Evolutionary conservation across 2,797 vertebrate genomes (phyloP).

Genomic region (Clarias laeviceps): DNA sequence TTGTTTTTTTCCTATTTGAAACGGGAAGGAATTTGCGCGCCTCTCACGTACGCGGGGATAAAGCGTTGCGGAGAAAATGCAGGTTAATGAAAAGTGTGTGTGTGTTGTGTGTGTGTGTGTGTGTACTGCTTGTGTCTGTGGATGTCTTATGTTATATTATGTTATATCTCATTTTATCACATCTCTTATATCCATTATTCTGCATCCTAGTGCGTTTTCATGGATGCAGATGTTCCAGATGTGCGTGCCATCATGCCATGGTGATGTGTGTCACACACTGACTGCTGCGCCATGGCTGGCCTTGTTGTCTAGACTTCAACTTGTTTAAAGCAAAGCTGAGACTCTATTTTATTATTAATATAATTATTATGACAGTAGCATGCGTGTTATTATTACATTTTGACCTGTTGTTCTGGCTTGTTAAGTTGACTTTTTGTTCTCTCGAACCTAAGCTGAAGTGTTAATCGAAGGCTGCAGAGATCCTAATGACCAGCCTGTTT

Average conservation of each 20-base stretch:
- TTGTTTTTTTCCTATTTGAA: too few species aligned
- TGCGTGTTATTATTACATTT: neutral
- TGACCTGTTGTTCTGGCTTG: conserved; percentile 2
- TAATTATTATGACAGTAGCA: neutral
- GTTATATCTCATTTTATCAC: too few species aligned
- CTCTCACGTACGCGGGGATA: neutral
- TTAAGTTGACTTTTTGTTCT: too few species aligned
- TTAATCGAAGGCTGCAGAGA: neutral
- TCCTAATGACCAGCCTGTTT: neutral
- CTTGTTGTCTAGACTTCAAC: conserved; percentile 16
- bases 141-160: too few species aligned
- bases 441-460: neutral
- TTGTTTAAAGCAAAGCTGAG: neutral
- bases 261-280: conserved; percentile 1
- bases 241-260: neutral
- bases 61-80: conserved; percentile 5
- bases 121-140: too few species aligned
- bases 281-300: conserved; percentile 20
- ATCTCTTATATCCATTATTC: neutral
- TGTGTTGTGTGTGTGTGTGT: neutral
- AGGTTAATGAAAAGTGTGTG: neutral
- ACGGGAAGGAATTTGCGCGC: neutral
- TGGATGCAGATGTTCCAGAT: conserved; percentile 13
- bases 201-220: neutral
- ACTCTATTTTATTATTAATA: neutral